Percentiles rank a stretch among this genome's conserved stretches.
phyloP scores from a whole-genome alignment of 2,888 invertebrate genomes.

The Caradrina clavipalpis region DNA sequence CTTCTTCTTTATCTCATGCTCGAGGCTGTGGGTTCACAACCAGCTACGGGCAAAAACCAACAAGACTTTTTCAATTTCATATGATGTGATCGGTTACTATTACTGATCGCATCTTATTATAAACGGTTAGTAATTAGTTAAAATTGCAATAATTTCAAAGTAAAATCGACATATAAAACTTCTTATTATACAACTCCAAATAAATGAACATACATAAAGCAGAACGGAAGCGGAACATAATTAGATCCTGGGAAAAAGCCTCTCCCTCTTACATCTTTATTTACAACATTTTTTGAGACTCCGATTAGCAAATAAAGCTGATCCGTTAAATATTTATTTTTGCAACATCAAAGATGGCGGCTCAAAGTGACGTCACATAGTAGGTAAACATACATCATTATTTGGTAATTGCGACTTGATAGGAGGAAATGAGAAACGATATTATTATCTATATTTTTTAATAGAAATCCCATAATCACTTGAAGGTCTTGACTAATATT shows the following conservation, averaged over 20 bases:
- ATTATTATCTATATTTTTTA: no score
- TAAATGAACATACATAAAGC: not conserved
- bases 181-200: not conserved
- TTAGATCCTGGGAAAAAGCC: slow-evolving; percentile 27
- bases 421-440: slow-evolving; percentile 9
- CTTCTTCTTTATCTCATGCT: not conserved
- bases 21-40: no score
- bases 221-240: slow-evolving; percentile 16
- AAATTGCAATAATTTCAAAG: no score
- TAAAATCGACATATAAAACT: not conserved
- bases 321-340: slow-evolving; percentile 60
- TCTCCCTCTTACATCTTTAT: slow-evolving; percentile 20
- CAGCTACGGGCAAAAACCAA: no score
- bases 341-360: slow-evolving; percentile 58
- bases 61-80: no score
- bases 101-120: no score
- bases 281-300: slow-evolving; percentile 25
- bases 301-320: slow-evolving; percentile 44
- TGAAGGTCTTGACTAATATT: no score
- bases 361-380: slow-evolving; percentile 58
- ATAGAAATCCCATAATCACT: no score
- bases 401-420: slow-evolving; percentile 56
- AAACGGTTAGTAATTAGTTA: no score
- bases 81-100: no score
- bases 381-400: slow-evolving; percentile 60